Evolutionary conservation across 1,140 invertebrate species (phyloP).

Genomic region (Lethrus apterus): DNA sequence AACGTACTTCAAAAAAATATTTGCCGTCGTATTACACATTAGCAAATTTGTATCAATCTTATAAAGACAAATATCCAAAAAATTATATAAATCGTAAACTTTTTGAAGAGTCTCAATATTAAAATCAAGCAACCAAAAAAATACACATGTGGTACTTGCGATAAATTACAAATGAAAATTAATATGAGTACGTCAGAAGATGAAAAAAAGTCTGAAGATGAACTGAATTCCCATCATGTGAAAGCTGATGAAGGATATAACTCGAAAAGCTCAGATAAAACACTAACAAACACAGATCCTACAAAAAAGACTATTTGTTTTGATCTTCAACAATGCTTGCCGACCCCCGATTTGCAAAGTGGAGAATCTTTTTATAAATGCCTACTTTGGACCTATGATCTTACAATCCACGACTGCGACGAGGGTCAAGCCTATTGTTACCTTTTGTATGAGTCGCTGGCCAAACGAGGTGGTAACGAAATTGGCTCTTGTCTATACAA

Average conservation of each 20-base stretch:
- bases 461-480: conserved; percentile 10
- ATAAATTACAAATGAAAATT: conserved; percentile 7
- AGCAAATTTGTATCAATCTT: conserved; percentile 2
- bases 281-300: neutral
- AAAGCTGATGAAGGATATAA: conserved; percentile 16
- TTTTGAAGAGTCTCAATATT: conserved; percentile 9
- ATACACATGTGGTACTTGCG: conserved; percentile 9
- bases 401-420: conserved; percentile 33
- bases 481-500: conserved; percentile 21
- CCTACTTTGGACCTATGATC: conserved; percentile 38
- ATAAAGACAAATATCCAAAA: neutral
- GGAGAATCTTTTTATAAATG: conserved; percentile 37
- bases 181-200: conserved; percentile 1
- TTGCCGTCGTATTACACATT: conserved; percentile 10
- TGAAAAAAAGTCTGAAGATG: conserved; percentile 3
- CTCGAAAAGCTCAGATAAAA: neutral
- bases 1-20: conserved; percentile 4
- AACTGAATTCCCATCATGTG: conserved; percentile 10
- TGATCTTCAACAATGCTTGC: conserved; percentile 38
- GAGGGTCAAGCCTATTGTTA: conserved; percentile 26
- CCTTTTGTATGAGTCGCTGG: conserved; percentile 10
- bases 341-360: conserved; percentile 30
- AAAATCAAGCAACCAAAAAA: conserved; percentile 9
- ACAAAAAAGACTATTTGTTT: conserved; percentile 20
- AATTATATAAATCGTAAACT: neutral